Evolutionary conservation across 1,140 invertebrate genomes (phyloP).

Genomic region (Leptoteleia sp.): DNA sequence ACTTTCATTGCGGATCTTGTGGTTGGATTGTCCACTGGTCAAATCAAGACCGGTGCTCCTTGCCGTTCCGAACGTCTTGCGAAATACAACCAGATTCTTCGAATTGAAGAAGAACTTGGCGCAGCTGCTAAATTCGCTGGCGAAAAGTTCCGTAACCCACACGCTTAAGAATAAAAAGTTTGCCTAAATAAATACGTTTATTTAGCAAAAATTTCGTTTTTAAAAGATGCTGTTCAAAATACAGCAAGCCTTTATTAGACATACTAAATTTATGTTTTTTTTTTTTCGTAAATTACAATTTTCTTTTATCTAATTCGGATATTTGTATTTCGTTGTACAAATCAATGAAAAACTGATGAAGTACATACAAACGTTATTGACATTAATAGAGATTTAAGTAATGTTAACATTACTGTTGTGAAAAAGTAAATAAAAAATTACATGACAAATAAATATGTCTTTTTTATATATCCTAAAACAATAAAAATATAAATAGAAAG

Average conservation of each 20-base stretch:
- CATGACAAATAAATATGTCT: no score
- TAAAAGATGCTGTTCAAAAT: constrained; percentile 13
- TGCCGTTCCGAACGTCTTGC: constrained; percentile 98
- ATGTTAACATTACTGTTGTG: constrained; percentile 32
- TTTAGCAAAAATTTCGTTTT: constrained; percentile 26
- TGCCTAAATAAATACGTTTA: constrained; percentile 40
- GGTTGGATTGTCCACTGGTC: constrained; percentile 97
- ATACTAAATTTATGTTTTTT: constrained; percentile 12
- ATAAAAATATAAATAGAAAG: not conserved
- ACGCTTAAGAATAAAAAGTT: constrained; percentile 69
- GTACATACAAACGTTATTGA: constrained; percentile 26
- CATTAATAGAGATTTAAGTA: constrained; percentile 6
- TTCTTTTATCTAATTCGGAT: constrained; percentile 18
- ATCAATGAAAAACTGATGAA: not conserved
- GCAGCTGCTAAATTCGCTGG: constrained; percentile 95
- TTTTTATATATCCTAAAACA: no score
- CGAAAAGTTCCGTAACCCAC: constrained; percentile 94
- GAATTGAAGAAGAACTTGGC: constrained; percentile 99
- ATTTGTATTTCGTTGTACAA: constrained; percentile 15
- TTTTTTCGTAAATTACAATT: constrained; percentile 7
- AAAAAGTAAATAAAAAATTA: no score
- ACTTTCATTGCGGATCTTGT: constrained; percentile 99
- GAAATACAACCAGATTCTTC: constrained; percentile 99
- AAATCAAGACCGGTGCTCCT: constrained; percentile 99
- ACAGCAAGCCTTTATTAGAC: constrained; percentile 1